Conservation (phyloP, 2,113 vertebrate species). For the Eulemur macaco region DNA sequence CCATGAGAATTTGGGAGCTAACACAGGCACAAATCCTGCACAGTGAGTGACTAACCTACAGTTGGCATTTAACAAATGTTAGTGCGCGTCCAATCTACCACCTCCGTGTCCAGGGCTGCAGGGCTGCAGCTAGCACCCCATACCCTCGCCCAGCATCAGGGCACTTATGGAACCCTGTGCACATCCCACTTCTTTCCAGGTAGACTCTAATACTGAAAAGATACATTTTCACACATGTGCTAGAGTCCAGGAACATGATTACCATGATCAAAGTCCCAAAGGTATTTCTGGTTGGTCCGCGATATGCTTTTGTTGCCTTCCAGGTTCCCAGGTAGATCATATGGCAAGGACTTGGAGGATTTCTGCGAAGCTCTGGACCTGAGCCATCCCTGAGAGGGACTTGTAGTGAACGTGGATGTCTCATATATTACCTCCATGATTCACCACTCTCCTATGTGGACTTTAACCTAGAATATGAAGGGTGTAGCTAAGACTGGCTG, state of each 20-base stretch:
- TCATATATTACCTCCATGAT: not conserved
- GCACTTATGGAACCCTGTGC: not conserved
- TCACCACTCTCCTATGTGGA: not conserved
- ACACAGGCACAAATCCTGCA: not conserved
- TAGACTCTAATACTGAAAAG: not conserved
- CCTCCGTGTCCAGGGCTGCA: not conserved
- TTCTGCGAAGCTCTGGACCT: fast-evolving
- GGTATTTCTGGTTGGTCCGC: not conserved
- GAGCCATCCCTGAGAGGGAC: fast-evolving
- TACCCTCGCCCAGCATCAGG: not conserved
- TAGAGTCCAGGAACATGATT: not conserved
- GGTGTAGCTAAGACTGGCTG: not conserved
- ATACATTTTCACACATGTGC: not conserved
- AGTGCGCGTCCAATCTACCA: not conserved
- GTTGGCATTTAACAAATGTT: not conserved
- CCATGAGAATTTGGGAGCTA: not conserved
- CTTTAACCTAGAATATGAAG: not conserved
- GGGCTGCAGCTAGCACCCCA: not conserved
- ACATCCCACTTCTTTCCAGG: not conserved
- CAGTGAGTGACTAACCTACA: not conserved
- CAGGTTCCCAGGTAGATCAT: fast-evolving
- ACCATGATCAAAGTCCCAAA: conserved; percentile 27
- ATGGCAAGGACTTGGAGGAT: fast-evolving
- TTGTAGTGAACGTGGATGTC: fast-evolving
- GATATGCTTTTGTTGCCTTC: fast-evolving